phyloP scores from a whole-genome alignment of 2,113 vertebrate genomes.

The Hemiprocne comata region DNA sequence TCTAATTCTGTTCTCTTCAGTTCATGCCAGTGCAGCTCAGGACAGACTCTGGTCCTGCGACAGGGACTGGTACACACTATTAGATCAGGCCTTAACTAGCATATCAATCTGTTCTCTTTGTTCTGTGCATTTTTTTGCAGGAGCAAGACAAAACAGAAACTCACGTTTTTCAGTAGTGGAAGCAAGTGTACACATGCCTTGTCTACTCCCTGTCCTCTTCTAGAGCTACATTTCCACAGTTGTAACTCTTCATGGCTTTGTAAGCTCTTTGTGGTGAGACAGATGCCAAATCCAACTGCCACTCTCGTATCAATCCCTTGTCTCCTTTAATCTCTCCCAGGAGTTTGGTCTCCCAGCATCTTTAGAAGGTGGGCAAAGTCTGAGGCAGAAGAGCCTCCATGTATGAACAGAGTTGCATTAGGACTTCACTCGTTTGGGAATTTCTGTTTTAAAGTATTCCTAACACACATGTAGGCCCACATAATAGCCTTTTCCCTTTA shows the following conservation, averaged over 20 bases:
- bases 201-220: background rate
- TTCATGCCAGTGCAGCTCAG: background rate
- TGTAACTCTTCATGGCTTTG: background rate
- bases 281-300: background rate
- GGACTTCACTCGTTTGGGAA: background rate
- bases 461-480: background rate
- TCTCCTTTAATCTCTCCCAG: background rate
- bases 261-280: background rate
- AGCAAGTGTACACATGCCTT: background rate
- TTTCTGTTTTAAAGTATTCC: background rate
- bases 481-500: background rate
- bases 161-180: background rate
- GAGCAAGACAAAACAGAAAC: background rate
- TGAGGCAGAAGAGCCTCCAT: background rate
- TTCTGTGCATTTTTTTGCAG: background rate
- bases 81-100: background rate
- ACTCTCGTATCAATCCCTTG: background rate
- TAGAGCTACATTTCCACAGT: background rate
- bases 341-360: background rate
- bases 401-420: background rate
- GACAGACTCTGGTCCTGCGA: background rate
- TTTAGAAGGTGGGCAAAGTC: background rate
- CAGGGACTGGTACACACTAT: fast-evolving
- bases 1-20: background rate
- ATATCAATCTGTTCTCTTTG: background rate